Evolutionary conservation across 2,113 vertebrate species (phyloP).

Genomic region (Marmota monax): DNA sequence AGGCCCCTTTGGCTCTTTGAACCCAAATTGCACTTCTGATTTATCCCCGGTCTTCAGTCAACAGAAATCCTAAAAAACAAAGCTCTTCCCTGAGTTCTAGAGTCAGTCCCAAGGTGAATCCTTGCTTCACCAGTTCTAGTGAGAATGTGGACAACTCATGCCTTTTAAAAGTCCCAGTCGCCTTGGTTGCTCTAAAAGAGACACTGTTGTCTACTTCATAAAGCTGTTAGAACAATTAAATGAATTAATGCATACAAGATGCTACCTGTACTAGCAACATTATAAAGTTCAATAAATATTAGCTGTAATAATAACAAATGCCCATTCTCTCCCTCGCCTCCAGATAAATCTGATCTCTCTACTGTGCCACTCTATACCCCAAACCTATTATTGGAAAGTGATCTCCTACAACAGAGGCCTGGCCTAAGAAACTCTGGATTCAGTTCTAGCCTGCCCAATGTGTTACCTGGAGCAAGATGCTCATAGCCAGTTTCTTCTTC

Average conservation of each 20-base stretch:
- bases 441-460: background rate
- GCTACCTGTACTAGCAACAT: background rate
- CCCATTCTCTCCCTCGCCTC: background rate
- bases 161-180: background rate
- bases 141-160: constrained; percentile 6
- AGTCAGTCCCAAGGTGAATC: background rate
- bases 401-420: constrained; percentile 13
- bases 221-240: constrained; percentile 49
- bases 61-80: background rate
- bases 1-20: background rate
- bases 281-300: constrained; percentile 34
- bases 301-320: constrained; percentile 20
- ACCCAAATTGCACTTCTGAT: constrained; percentile 19
- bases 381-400: background rate
- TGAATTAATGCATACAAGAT: constrained; percentile 22
- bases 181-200: background rate
- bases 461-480: background rate
- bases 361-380: no score
- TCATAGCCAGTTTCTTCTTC: constrained; percentile 30
- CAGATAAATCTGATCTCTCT: background rate
- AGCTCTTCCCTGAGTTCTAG: background rate
- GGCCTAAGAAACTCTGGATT: background rate
- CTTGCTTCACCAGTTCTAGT: constrained; percentile 11
- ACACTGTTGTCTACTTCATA: background rate
- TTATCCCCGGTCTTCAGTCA: background rate